Base-by-base conservation (phyloP, 2,113 vertebrate species). In the Xenopus laevis region DNA sequence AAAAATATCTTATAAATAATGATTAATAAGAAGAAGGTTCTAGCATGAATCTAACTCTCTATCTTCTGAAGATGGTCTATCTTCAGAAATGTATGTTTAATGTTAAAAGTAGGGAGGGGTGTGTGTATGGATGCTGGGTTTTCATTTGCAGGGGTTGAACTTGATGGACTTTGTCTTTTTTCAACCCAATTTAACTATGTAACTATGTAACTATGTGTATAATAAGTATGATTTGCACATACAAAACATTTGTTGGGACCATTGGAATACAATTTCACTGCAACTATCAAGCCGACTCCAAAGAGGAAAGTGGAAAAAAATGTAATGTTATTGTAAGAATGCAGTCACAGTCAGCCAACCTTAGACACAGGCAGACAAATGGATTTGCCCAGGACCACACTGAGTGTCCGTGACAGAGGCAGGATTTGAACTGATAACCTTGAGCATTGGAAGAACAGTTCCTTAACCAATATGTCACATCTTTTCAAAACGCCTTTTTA, bases 381-480 rank as follows among this genome's bases (percentile, higher is more conserved):
- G 59, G 66, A 76, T 63, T 63, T 63, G 30, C 58, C 47, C 66
- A 44, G 44, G 59, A 55, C 59, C 74, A 70, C 59, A 62, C 20
- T 12, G 46, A 61, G 58, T 46, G 27, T 23, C 57, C 18, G 65
- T 63, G 73, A 75, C 65, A 63, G 65, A 63, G 46, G 72, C 21
- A 77, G 60, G 18, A 44, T 45, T 45, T 70, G 67, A 70, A 58
- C 66, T 21, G 1, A 27, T 45, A 30, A 77, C 74, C 74, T 70
- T 77, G 59, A 9, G 60, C 58, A 45, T 77, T 12, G 15, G 27
- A 15, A 70, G 74, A 70, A 64, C 66, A 62, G 66, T 77, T 70
- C 74, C 66, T 77, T 77, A 77, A 70, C 66, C 74, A 77, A 70
- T 62, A 59, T 70, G 74, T 77, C 66, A 77, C 47, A 70, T 77